Evolutionary conservation across 2,113 vertebrate species (phyloP).

Genomic region (Podarcis raffonei): DNA sequence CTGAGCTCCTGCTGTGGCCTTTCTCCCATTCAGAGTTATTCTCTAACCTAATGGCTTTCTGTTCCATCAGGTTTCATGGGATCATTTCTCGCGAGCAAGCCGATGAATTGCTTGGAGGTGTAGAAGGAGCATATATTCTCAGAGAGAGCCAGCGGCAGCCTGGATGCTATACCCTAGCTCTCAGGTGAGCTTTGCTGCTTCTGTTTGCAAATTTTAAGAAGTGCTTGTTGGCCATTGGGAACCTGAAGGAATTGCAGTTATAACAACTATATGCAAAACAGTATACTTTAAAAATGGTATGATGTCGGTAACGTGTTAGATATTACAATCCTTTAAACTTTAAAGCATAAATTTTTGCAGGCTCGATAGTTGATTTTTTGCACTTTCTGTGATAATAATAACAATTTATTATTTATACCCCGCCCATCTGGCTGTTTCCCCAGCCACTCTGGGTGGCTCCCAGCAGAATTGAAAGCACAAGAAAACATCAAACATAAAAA

Average conservation of each 20-base stretch:
- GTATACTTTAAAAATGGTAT: neutral
- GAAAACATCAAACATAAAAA: no score
- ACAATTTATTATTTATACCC: no score
- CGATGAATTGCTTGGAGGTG: conserved; percentile 86
- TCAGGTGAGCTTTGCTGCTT: conserved; percentile 80
- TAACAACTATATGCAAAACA: neutral
- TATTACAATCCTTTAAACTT: neutral
- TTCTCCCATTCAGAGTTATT: neutral
- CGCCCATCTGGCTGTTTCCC: no score
- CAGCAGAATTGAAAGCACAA: no score
- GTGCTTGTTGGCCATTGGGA: neutral
- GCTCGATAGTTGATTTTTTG: neutral
- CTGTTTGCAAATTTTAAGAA: neutral
- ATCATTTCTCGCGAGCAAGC: conserved; percentile 94
- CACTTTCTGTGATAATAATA: neutral
- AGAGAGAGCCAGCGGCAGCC: conserved; percentile 97
- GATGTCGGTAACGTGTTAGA: neutral
- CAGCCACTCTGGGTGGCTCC: no score
- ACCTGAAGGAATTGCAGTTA: neutral
- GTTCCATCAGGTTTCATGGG: conserved; percentile 89
- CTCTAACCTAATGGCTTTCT: conserved; percentile 22
- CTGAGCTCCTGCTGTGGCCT: neutral
- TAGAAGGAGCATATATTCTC: conserved; percentile 95
- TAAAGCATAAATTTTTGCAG: neutral
- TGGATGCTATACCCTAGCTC: conserved; percentile 93